Evolutionary conservation across 1,140 invertebrate genomes (phyloP), one percentile per base, ranked within the genome.

Genomic region (Ceratina australensis): DNA sequence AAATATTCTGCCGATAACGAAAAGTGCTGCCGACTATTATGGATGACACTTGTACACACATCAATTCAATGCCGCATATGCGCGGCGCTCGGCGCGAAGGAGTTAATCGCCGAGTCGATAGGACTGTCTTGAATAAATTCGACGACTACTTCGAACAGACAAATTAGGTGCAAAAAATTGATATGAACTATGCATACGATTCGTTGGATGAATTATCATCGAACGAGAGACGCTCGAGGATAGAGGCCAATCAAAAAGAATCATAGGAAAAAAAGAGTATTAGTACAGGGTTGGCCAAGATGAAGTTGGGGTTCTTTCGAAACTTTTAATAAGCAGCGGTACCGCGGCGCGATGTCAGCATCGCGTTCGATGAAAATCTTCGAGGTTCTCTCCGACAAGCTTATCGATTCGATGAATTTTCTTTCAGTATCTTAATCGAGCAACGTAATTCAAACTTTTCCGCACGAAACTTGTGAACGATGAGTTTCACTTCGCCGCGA

Each of bases 321-420:
- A 76, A 76, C 47, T 76, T 76, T 76, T 71, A 76, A 71, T 42
- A 71, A 77, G 65, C 20, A 61, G 20, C n/a, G 33, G n/a, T n/a
- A n/a, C 33, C 3, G 33, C 33, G 33, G 5, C 33, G 33, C 18
- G 49, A 61, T 12, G 24, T 33, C 18, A 2, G 20, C 22, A 0
- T 18, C 7, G 24, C 33, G 24, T 59, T 65, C 22, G 28, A 26
- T n/a, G 22, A 18, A 42, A 65, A 73, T 26, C 60, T 42, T 3
- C 18, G 28, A 18, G 3, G 1, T 26, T 7, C 52, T 50, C n/a
- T 42, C 7, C 47, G 16, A 18, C 61, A 56, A 65, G 47, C 60
- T 47, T 20, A 16, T 61, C 57, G 49, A 59, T 33, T 60, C 74
- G 66, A 68, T 69, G 56, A 10, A 61, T 76, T 69, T 57, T 28